These are phyloP conservation scores for Orientallactaga sibirica DNA, from an alignment of 2,797 vertebrate species.

Conservation along the genomic window DNA sequence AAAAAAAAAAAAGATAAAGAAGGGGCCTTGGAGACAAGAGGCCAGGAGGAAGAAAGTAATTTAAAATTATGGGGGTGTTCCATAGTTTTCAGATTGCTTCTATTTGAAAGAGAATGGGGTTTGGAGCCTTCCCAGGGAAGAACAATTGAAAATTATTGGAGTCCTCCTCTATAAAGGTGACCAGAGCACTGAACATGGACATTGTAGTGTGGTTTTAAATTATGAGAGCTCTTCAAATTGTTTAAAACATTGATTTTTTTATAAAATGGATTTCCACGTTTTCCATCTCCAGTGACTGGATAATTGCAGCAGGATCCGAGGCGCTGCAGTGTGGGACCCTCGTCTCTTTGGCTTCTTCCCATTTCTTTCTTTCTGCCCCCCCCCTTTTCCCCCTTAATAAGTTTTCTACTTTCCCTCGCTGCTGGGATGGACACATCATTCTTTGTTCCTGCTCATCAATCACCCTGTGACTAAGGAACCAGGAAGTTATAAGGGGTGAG, in stretches of 20 bases:
- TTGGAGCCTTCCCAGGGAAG: slow-evolving; percentile 75
- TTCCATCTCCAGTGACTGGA: slow-evolving; percentile 86
- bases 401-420: slow-evolving; percentile 82
- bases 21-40: slow-evolving; percentile 5
- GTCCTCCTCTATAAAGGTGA: slow-evolving; percentile 85
- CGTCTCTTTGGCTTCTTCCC: slow-evolving; percentile 64
- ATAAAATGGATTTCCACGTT: slow-evolving; percentile 88
- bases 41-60: neutral
- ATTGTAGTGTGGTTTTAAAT: slow-evolving; percentile 85
- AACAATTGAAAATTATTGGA: slow-evolving; percentile 86
- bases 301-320: slow-evolving; percentile 85
- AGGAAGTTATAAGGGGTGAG: slow-evolving; percentile 88
- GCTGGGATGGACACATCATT: slow-evolving; percentile 86
- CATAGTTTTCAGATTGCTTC: slow-evolving; percentile 81
- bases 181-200: slow-evolving; percentile 78
- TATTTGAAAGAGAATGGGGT: slow-evolving; percentile 77
- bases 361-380: slow-evolving; percentile 54
- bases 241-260: slow-evolving; percentile 90
- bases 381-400: slow-evolving; percentile 73
- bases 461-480: slow-evolving; percentile 85
- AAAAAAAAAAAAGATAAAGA: slow-evolving; percentile 28
- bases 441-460: slow-evolving; percentile 89
- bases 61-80: slow-evolving; percentile 78
- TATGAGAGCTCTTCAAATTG: slow-evolving; percentile 86
- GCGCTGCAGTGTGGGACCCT: slow-evolving; percentile 77